Percentiles rank a stretch among this genome's conserved stretches.
Conservation (phyloP, 2,797 vertebrate species). For the Acipenser transmontanus region DNA sequence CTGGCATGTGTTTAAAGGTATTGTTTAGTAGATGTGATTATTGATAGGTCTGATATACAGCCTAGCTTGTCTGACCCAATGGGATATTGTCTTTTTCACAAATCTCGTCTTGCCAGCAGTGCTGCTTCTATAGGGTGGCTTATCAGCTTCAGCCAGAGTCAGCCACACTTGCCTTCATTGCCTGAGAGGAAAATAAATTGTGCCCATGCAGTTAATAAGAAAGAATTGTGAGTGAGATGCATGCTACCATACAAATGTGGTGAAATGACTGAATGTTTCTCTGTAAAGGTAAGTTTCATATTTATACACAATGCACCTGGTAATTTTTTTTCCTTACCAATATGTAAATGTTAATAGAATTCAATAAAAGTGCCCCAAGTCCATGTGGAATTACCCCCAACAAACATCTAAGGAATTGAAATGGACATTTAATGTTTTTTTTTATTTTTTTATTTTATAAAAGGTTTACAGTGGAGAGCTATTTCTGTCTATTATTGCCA, state of each 20-base stretch:
- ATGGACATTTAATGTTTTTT: conserved; percentile 59
- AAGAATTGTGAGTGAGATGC: conserved; percentile 79
- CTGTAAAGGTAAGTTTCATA: conserved; percentile 16
- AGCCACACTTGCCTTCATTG: conserved; percentile 70
- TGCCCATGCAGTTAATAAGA: conserved; percentile 90
- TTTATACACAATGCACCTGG: conserved; percentile 40
- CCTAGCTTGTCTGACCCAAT: conserved; percentile 59
- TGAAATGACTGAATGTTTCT: conserved; percentile 51
- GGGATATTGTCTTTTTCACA: conserved; percentile 83
- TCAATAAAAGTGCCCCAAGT: conserved; percentile 41
- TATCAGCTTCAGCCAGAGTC: conserved; percentile 83
- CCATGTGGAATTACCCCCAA: conserved; percentile 53
- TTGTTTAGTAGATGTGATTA: conserved; percentile 65
- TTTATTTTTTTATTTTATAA: conserved; percentile 47
- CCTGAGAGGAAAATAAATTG: conserved; percentile 96
- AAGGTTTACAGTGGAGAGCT: too few species aligned
- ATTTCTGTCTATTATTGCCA: too few species aligned
- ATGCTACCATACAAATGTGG: conserved; percentile 64
- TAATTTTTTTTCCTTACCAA: conserved; percentile 15
- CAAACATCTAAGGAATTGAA: conserved; percentile 52
- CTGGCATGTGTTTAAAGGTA: conserved; percentile 48
- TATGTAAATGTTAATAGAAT: conserved; percentile 38
- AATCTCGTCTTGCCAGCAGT: conserved; percentile 81
- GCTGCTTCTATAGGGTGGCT: conserved; percentile 65
- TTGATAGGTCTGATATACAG: conserved; percentile 67